Conservation (phyloP, 2,888 invertebrate species). For the Drosophila demipolita region DNA sequence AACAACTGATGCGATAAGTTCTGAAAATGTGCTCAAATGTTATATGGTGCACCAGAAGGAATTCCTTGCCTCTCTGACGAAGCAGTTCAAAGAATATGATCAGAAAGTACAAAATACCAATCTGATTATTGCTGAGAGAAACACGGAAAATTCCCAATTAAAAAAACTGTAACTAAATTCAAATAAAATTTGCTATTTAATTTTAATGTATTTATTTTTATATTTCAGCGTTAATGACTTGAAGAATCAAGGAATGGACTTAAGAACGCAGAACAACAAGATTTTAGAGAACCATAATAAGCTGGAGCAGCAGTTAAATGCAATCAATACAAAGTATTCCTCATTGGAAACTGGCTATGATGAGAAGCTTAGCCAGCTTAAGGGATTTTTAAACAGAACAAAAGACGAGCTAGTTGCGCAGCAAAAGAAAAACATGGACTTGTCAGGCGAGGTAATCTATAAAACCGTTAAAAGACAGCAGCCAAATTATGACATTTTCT, state of each 20-base stretch:
- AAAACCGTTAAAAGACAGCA: neutral
- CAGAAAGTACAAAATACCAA: slow-evolving; percentile 18
- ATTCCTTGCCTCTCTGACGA: neutral
- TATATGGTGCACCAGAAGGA: slow-evolving; percentile 4
- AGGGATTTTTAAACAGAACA: neutral
- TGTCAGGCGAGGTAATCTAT: slow-evolving; percentile 8
- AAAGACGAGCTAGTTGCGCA: neutral
- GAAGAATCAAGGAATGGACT: neutral
- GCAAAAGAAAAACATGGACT: neutral
- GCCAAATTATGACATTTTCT: neutral
- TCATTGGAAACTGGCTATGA: slow-evolving; percentile 32
- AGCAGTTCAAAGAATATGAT: neutral
- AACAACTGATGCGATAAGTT: neutral
- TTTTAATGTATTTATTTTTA: neutral
- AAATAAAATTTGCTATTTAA: neutral
- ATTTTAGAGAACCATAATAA: neutral
- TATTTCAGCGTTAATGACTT: neutral
- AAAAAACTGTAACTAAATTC: slow-evolving; percentile 20
- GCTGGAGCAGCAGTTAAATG: neutral
- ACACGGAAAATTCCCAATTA: slow-evolving; percentile 12
- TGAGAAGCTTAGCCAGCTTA: neutral
- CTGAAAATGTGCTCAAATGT: slow-evolving; percentile 10
- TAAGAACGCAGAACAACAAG: neutral
- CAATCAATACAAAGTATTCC: slow-evolving; percentile 1
- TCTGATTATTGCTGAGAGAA: neutral